phyloP scores from a whole-genome alignment of 2,113 vertebrate species.

The Thermophis baileyi region DNA sequence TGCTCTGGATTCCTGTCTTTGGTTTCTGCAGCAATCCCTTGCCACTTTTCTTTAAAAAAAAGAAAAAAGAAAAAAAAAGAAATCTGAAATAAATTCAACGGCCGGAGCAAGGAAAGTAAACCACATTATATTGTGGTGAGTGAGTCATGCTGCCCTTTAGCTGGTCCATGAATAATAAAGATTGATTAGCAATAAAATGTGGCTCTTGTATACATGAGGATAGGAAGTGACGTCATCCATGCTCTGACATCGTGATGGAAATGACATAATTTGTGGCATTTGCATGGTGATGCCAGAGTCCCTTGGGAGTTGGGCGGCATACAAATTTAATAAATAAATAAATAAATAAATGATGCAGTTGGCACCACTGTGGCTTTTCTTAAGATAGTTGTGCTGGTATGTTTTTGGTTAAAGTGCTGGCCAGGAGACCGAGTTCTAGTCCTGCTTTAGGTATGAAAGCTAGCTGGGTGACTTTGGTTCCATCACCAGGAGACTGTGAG shows the following conservation, averaged over 20 bases:
- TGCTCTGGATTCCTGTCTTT: not conserved
- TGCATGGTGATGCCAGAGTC: not conserved
- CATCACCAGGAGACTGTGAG: no score
- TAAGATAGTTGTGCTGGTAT: not conserved
- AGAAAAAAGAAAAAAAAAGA: no score
- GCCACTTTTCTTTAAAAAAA: constrained; percentile 22
- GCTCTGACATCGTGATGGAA: fast-evolving
- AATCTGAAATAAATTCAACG: not conserved
- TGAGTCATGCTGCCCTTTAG: not conserved
- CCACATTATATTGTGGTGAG: constrained; percentile 4
- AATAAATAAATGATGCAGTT: not conserved
- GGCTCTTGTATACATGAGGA: not conserved
- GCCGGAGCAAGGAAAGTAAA: not conserved
- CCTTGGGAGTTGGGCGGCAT: no score
- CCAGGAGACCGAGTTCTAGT: not conserved
- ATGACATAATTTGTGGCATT: not conserved
- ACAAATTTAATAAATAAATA: no score
- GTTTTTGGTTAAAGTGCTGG: not conserved
- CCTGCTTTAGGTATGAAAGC: not conserved
- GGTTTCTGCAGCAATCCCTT: constrained; percentile 29
- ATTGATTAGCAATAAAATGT: not conserved
- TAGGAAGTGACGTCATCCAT: not conserved
- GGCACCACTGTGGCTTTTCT: not conserved
- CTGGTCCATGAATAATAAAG: not conserved
- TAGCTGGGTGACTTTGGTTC: no score